Evolutionary conservation across 2,888 invertebrate species (phyloP), one percentile per base, ranked within the genome.

Genomic region (Thecocarcelia acutangulata): DNA sequence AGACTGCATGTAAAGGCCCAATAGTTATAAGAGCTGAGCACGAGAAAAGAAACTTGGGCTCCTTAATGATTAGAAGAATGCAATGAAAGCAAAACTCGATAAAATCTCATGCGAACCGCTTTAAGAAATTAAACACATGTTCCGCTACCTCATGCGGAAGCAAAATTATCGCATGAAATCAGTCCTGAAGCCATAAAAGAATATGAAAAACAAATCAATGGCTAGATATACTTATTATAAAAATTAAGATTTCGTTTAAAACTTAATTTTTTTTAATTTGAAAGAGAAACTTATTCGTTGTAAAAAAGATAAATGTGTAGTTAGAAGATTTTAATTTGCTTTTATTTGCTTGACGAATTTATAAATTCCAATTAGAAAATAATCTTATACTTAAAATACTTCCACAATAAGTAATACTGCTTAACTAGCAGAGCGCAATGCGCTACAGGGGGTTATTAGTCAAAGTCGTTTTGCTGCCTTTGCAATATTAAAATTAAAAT

Each of bases 401-500:
- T 79, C 72, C 78, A 24, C 12, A 77, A 77, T 21, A 63, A 54
- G 6, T 15, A 21, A 46, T 17, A 48, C 46, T 40, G 13, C 8
- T 33, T 33, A 46, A 15, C n/a, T 59, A 74, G 48, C 42, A 74
- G 61, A 58, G 74, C 77, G 58, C 54, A 66, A 78, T 59, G 44
- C 48, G 66, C 82, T 66, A 50, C 82, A 66, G 78, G 82, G 82
- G 82, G 82, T 82, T 78, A 82, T 82, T 82, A 82, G 70, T 19
- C 58, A 82, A 82, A 82, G 82, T 82, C 82, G 78, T 48, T 33
- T 74, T 78, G 70, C 66, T 78, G 19, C 69, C 42, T 54, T 21
- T 6, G 68, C 42, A 24, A 66, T 58, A 80, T 69, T 59, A 68
- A 59, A 79, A 66, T 48, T 28, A 37, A 54, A 79, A 58, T 37